Evolutionary conservation across 2,888 invertebrate species (phyloP), one percentile per base, ranked within the genome.

Genomic region (Dugesia japonica): DNA sequence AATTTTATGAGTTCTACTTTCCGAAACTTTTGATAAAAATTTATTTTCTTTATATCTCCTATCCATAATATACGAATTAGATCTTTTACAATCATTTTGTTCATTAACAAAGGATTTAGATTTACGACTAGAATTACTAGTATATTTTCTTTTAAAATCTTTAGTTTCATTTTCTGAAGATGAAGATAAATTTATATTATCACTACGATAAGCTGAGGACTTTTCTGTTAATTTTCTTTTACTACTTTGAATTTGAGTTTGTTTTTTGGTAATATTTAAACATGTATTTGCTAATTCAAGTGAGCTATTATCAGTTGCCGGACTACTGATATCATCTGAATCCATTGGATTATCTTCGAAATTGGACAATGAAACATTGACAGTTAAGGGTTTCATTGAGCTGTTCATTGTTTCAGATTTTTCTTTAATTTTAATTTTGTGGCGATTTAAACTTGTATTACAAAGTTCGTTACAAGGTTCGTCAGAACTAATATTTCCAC

Each of bases 41-140:
- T 56, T 56, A 56, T 56, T 56, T 56, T 56, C 56, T 56, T n/a
- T 56, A 56, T 13, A 56, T 56, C n/a, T 56, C n/a, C 56, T 56
- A 23, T 56, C 56, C 4, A 56, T 56, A n/a, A 56, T 56, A 23
- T 56, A 56, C 1, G 56, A 56, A 56, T 56, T 56, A n/a, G 56
- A 20, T n/a, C 56, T 56, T n/a, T 56, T 56, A 20, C 56, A 20
- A 56, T 56, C 56, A 23, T 56, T n/a, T 9, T 56, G 56, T 13
- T 56, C n/a, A 56, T 56, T 56, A 13, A 17, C 38, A 23, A 56
- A 56, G 17, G 56, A 56, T 56, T 56, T 56, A 4, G 56, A 56
- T 56, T 56, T 56, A 56, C 56, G 56, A 56, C n/a, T 56, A 20
- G 56, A 56, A 56, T 4, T 56, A 56, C 56, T n/a, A 9, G 4